Base-by-base conservation (phyloP, 2,888 invertebrate genomes). In the Adineta ricciae region DNA sequence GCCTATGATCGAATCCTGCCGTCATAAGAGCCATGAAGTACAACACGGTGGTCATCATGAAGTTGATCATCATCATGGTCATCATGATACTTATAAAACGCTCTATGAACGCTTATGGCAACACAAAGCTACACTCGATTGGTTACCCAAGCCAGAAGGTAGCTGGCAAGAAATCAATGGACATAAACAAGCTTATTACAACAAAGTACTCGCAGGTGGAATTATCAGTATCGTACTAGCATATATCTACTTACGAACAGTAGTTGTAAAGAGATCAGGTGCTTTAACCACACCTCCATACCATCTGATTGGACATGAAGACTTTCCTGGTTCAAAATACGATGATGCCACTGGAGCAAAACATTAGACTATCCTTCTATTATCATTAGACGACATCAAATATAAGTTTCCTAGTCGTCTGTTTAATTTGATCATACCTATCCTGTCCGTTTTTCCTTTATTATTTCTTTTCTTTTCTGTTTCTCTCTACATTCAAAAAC, bases 221-320 rank as follows among this genome's bases (percentile, higher is more conserved):
- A 82, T 82, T 41, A 16, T 38, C 38, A 7, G 21, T 27, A 9
- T 82, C 21, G 32, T 36, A 41, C 24, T 38, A 41, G 38, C 46
- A 21, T 36, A 32, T 32, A n/a, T 38, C 11, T 41, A 38, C 21
- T 32, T 41, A 38, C 11, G 24, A n/a, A 27, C 24, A 9, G 82
- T 38, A n/a, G 38, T 38, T 82, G 46, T 36, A 38, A 8, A 8
- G 11, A 64, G 27, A 27, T n/a, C 56, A 27, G 56, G 56, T 64
- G 56, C 56, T 27, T 27, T n/a, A 64, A 27, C 21, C 38, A 21
- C 8, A 41, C n/a, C 82, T 9, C 82, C 82, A 41, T 82, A 82
- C 38, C 82, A 82, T 82, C 82, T 82, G 11, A 46, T 82, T 41
- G 82, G 82, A 41, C 82, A 82, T 82, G 82, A 82, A 82, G 41